Evolutionary conservation across 2,113 vertebrate species (phyloP).

Genomic region (Asarcornis scutulata): DNA sequence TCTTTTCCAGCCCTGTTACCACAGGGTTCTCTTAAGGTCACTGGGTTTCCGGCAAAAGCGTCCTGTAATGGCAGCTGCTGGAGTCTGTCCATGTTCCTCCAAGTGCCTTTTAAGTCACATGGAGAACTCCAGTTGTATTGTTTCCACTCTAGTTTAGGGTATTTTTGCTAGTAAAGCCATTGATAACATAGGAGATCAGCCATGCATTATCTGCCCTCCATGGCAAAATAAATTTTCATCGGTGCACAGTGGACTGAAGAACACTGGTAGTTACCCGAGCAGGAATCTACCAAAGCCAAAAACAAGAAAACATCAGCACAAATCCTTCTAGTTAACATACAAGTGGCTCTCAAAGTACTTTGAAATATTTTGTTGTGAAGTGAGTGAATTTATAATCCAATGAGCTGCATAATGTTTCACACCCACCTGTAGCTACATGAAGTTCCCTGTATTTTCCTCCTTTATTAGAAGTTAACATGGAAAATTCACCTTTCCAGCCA

Average conservation of each 20-base stretch:
- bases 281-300: slow-evolving; percentile 88
- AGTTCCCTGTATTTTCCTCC: slow-evolving; percentile 10
- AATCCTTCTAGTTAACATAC: not conserved
- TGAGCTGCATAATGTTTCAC: not conserved
- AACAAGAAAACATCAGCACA: slow-evolving; percentile 71
- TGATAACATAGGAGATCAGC: slow-evolving; percentile 82
- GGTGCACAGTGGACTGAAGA: slow-evolving; percentile 89
- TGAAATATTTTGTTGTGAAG: not conserved
- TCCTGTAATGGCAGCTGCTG: slow-evolving; percentile 75
- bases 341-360: not conserved
- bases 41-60: slow-evolving; percentile 68
- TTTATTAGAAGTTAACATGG: slow-evolving; percentile 4
- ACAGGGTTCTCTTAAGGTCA: slow-evolving; percentile 72
- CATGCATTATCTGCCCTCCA: slow-evolving; percentile 87
- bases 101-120: slow-evolving; percentile 74
- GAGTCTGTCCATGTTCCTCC: slow-evolving; percentile 74
- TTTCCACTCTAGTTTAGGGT: slow-evolving; percentile 76
- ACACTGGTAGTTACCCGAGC: slow-evolving; percentile 90
- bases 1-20: slow-evolving; percentile 71
- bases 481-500: slow-evolving; percentile 34
- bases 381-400: not conserved
- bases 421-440: slow-evolving; percentile 22
- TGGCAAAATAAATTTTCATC: slow-evolving; percentile 81
- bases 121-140: slow-evolving; percentile 74
- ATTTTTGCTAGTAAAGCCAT: slow-evolving; percentile 82